Evolutionary conservation across 2,888 invertebrate species (phyloP), one percentile per base, ranked within the genome.

Genomic region (Crossocerus cetratus): DNA sequence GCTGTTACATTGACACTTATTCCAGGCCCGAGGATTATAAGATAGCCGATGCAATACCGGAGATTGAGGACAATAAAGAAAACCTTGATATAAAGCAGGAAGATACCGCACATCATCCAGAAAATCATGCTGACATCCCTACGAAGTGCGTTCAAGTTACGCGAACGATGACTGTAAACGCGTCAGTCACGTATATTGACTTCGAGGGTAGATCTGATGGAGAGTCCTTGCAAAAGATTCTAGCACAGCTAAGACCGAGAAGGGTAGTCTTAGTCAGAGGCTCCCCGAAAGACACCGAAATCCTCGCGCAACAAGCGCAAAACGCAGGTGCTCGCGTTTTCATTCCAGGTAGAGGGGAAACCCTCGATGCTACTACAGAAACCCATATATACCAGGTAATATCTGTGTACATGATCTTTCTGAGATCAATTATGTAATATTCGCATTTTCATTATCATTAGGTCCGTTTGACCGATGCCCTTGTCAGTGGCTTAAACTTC

Each of bases 331-430:
- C 94, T 0, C 92, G 94, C 79, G 94, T 99, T 1, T 99, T 97
- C 89, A 94, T 95, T 2, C 99, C 99, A 0, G 91, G 91, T 11
- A 93, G 93, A 66, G 96, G 96, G 0, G 98, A 99, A 84, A 92
- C 94, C 0, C 94, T 99, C 2, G 99, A 99, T 90, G 99, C 97
- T 0, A 99, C 99, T 0, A 98, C 98, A 0, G 99, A 99, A 91
- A 97, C 98, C 0, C 97, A 99, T 86, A 99, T 99, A 83, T 99
- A 98, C 90, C 99, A 99, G 93, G 97, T 97, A 87, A 72, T 71
- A 56, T 57, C 42, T 62, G 20, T 23, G 53, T 62, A n/a, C 20
- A 5, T 18, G 11, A 13, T 20, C 42, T 18, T 3, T 21, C 4
- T n/a, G 21, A 1, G 5, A 20, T 4, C 45, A 42, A 4, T n/a